Evolutionary conservation across 2,113 vertebrate genomes (phyloP).

Genomic region (Triplophysa rosa): DNA sequence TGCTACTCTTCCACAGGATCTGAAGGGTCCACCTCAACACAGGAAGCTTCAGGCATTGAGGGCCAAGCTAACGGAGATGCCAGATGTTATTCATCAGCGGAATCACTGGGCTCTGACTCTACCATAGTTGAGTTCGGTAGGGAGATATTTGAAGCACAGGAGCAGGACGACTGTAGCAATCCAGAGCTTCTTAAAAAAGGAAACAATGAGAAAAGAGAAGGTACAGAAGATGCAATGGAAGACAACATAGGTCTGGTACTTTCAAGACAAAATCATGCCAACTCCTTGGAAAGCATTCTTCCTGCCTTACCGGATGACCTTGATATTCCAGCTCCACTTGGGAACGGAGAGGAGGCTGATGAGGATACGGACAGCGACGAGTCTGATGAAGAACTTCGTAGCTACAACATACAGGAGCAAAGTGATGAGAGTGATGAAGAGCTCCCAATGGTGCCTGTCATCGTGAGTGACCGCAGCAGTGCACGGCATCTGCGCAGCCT

Average conservation of each 20-base stretch:
- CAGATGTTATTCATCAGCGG: slow-evolving; percentile 62
- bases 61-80: slow-evolving; percentile 56
- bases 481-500: slow-evolving; percentile 86
- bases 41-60: slow-evolving; percentile 61
- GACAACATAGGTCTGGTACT: slow-evolving; percentile 77
- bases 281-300: slow-evolving; percentile 42
- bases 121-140: slow-evolving; percentile 59
- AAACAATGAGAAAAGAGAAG: slow-evolving; percentile 69
- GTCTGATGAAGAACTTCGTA: slow-evolving; percentile 91
- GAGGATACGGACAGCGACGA: slow-evolving; percentile 93
- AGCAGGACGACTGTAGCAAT: slow-evolving; percentile 50
- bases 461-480: slow-evolving; percentile 88
- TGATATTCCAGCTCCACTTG: slow-evolving; percentile 69
- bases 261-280: slow-evolving; percentile 76
- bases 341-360: slow-evolving; percentile 75
- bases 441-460: slow-evolving; percentile 78
- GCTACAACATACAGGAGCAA: slow-evolving; percentile 90
- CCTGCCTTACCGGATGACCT: slow-evolving; percentile 69
- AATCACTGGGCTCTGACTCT: slow-evolving; percentile 63
- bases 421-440: slow-evolving; percentile 96
- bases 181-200: slow-evolving; percentile 60
- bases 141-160: slow-evolving; percentile 45
- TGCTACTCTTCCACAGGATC: slow-evolving; percentile 63
- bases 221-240: slow-evolving; percentile 76
- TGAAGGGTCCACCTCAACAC: slow-evolving; percentile 63